phyloP scores from a whole-genome alignment of 2,888 invertebrate genomes.

The Tinea semifulvella region DNA sequence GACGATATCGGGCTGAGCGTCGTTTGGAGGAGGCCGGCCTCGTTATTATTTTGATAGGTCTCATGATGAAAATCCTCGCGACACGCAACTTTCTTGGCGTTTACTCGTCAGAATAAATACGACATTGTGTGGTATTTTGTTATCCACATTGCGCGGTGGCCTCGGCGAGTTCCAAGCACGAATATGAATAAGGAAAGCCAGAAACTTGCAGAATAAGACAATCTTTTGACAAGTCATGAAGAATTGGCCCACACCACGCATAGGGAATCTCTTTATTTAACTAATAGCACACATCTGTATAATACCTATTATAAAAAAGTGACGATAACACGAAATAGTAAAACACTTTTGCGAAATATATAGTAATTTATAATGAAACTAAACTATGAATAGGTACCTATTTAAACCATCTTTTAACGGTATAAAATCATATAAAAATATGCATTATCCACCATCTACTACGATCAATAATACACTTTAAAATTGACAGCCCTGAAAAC shows the following conservation, averaged over 20 bases:
- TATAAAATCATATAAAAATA: no score
- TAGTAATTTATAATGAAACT: no score
- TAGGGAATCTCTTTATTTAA: no score
- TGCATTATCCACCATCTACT: no score
- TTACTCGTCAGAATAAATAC: conserved; percentile 58
- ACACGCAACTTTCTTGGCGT: conserved; percentile 59
- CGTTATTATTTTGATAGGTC: conserved; percentile 60
- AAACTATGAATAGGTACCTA: no score
- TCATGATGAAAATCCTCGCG: conserved; percentile 55
- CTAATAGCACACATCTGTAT: no score
- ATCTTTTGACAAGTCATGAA: conserved; percentile 48
- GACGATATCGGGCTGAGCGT: conserved; percentile 43
- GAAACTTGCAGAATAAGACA: conserved; percentile 37
- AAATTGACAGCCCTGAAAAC: no score
- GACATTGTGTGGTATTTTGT: conserved; percentile 48
- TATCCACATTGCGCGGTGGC: conserved; percentile 32
- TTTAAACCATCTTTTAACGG: no score
- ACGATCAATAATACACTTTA: no score
- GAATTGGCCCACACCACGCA: conserved; percentile 57
- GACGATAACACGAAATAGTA: no score
- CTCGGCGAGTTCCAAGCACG: conserved; percentile 36
- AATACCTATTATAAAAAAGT: no score
- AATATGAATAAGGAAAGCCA: conserved; percentile 49
- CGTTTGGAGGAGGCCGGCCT: conserved; percentile 45
- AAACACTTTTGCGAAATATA: no score